phyloP scores from a whole-genome alignment of 2,797 vertebrate genomes.

The Crocodylus rhombifer region DNA sequence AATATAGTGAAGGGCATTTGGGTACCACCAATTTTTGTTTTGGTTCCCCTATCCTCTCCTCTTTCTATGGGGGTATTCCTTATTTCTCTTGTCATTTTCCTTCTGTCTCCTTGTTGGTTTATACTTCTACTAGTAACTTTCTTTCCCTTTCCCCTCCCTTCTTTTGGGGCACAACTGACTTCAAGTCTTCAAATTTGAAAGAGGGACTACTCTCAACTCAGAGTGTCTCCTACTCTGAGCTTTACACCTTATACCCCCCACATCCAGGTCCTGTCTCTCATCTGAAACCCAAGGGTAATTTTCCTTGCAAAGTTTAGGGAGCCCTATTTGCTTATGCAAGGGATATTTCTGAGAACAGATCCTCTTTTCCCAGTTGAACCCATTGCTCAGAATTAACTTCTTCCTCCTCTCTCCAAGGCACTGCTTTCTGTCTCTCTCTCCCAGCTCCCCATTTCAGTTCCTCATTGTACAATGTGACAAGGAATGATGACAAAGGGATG shows the following conservation, averaged over 20 bases:
- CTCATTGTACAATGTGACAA: constrained; percentile 3
- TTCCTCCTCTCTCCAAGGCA: not conserved
- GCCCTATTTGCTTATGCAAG: not conserved
- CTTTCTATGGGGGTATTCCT: not conserved
- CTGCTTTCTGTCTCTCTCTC: not conserved
- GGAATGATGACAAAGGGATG: not conserved
- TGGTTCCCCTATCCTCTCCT: not conserved
- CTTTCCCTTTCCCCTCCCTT: not conserved
- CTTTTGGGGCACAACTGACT: constrained; percentile 17
- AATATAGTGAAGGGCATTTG: not conserved
- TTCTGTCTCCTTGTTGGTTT: not conserved
- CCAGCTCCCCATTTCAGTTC: constrained; percentile 22
- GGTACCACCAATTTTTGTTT: not conserved
- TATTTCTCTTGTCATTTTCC: not conserved
- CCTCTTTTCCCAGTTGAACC: not conserved
- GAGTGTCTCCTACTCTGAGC: constrained; percentile 22
- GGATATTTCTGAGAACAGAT: constrained; percentile 14
- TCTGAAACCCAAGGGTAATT: not conserved
- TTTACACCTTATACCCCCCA: constrained; percentile 21
- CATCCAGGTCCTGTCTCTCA: constrained; percentile 19
- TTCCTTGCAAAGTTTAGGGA: not conserved
- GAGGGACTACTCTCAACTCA: not conserved
- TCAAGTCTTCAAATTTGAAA: constrained; percentile 18
- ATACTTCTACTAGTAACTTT: not conserved
- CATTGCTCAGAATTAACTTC: not conserved